Evolutionary conservation across 2,113 vertebrate genomes (phyloP), one percentile per base, ranked within the genome.

Genomic region (Caretta caretta): DNA sequence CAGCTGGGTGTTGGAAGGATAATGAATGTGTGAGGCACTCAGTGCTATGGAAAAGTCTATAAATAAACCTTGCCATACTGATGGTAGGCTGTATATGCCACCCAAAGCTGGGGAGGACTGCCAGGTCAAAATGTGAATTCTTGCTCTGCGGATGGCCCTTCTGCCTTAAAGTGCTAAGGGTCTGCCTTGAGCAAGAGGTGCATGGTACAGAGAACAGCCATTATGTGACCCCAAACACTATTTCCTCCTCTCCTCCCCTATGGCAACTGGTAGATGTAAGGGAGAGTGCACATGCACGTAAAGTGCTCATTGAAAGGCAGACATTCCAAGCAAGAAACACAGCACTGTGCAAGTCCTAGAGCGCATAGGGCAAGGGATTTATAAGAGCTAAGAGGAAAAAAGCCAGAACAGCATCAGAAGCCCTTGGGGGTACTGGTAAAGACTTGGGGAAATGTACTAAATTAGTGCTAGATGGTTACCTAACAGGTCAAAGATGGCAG

Each of bases 361-460:
- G 22, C 93, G 69, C 22, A 50, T 0, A 1, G 72, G 86, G 51
- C 59, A 94, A 69, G 53, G 5, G 78, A 42, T 88, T 84, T 4
- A 2, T n/a, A 90, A 79, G 79, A 56, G 57, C 75, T 88, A 56
- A 57, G 42, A 80, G 87, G 75, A 53, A 48, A 82, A 11, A 3
- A 20, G 49, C 46, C 42, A 88, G 57, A 80, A 83, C 57, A 76
- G 4, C 82, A 17, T 69, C 49, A 6, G 0, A 19, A 57, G 65
- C 75, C 80, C 91, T 90, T 51, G 22, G 29, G 13, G 69, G 92
- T 84, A 78, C 87, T 57, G 38, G 83, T 42, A 62, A 69, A 84
- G 88, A 65, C 8, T 46, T 5, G 1, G 29, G 6, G 1, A 0
- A 59, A 0, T 24, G 35, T 5, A 2, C 2, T 1, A 87, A 54